Conservation (phyloP, 2,797 vertebrate species). For the Chelonia mydas region DNA sequence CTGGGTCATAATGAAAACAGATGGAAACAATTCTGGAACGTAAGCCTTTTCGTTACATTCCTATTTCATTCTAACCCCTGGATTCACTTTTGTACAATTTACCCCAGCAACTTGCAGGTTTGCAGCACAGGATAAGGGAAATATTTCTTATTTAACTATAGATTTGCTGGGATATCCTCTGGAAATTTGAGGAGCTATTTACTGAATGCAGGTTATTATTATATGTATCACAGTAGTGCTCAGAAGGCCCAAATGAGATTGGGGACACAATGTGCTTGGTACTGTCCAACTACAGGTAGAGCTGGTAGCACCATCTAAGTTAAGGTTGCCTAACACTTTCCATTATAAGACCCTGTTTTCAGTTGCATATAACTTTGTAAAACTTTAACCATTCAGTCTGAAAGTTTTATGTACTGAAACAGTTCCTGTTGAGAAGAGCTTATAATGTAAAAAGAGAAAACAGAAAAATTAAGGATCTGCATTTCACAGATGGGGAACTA, state of each 20-base stretch:
- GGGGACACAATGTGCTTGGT: neutral
- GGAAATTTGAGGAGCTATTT: constrained; percentile 65
- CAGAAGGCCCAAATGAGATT: constrained; percentile 11
- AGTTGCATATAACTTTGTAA: neutral
- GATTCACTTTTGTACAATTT: constrained; percentile 69
- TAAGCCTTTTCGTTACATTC: constrained; percentile 52
- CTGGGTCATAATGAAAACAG: constrained; percentile 53
- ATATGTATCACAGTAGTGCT: constrained; percentile 13
- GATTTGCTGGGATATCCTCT: constrained; percentile 57
- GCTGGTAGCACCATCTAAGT: neutral
- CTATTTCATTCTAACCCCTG: constrained; percentile 53
- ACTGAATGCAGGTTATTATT: constrained; percentile 70
- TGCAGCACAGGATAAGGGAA: constrained; percentile 53
- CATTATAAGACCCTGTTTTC: neutral
- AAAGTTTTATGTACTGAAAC: neutral
- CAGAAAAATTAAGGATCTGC: neutral
- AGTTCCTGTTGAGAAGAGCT: neutral
- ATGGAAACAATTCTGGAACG: constrained; percentile 64
- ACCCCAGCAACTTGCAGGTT: constrained; percentile 29
- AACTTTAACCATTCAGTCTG: neutral
- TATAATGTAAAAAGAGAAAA: neutral
- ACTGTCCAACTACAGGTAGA: neutral
- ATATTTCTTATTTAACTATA: constrained; percentile 61
- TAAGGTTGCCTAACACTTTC: constrained; percentile 34
- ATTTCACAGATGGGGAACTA: neutral